phyloP scores from a whole-genome alignment of 2,113 vertebrate genomes.

The Danio rerio region DNA sequence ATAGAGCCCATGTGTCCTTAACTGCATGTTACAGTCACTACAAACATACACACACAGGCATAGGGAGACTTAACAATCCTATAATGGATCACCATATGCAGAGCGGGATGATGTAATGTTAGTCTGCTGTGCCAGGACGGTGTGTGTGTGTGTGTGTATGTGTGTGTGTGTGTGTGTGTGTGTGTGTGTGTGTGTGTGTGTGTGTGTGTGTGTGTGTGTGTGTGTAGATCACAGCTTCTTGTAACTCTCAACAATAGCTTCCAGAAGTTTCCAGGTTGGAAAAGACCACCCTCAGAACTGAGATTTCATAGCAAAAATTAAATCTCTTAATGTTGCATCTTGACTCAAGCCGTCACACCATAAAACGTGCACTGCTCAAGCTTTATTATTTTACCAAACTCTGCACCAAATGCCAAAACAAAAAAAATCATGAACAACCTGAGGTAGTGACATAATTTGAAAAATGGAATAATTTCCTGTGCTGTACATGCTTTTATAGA shows the following conservation, averaged over 20 bases:
- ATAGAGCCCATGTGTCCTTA: neutral
- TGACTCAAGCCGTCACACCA: neutral
- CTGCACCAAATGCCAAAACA: neutral
- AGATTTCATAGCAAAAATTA: conserved; percentile 1
- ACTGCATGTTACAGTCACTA: conserved; percentile 1
- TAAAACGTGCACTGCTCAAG: neutral
- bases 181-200: neutral
- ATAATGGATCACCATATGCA: conserved; percentile 3
- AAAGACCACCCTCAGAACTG: neutral
- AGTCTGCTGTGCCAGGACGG: neutral
- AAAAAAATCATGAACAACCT: neutral
- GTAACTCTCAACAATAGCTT: neutral
- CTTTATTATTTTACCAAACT: conserved; percentile 6
- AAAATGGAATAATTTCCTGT: conserved; percentile 24
- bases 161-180: neutral
- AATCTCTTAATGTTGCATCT: neutral
- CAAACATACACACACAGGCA: conserved; percentile 10
- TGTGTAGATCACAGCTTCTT: neutral
- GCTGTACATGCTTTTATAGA: neutral
- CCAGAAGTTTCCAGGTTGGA: conserved; percentile 22
- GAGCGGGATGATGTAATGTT: conserved; percentile 5
- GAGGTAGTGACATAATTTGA: conserved; percentile 22
- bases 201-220: neutral
- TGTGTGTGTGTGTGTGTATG: neutral
- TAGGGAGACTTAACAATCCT: neutral